Conservation (phyloP, 1,140 invertebrate species). For the Tenebrio molitor region DNA sequence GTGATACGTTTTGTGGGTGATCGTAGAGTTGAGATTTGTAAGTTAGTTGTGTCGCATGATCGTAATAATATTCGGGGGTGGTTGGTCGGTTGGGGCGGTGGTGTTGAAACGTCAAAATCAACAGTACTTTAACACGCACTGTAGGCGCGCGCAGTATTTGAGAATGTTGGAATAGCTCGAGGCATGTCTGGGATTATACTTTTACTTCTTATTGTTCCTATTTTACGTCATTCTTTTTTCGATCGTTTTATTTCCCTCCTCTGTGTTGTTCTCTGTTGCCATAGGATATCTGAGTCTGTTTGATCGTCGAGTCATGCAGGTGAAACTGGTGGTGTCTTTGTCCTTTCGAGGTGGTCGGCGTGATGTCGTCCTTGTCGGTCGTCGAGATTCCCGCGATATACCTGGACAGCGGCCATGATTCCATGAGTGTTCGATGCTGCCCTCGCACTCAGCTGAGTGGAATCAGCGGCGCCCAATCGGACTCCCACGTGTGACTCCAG, state of each 20-base stretch:
- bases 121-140: conserved; percentile 31
- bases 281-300: conserved; percentile 48
- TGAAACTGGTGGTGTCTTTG: conserved; percentile 49
- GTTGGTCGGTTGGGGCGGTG: background rate
- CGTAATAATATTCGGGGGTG: conserved; percentile 24
- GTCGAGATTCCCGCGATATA: conserved; percentile 41
- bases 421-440: conserved; percentile 50
- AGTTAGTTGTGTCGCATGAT: too few relatives aligned
- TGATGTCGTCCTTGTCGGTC: background rate
- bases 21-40: too few relatives aligned
- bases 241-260: conserved; percentile 55
- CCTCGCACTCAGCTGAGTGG: conserved; percentile 53
- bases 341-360: background rate
- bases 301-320: conserved; percentile 52
- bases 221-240: conserved; percentile 60
- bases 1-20: background rate
- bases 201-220: conserved; percentile 61
- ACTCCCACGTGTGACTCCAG: conserved; percentile 50
- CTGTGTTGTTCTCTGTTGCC: conserved; percentile 45
- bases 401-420: conserved; percentile 55
- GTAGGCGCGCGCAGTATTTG: conserved; percentile 46
- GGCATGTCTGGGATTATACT: conserved; percentile 60
- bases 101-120: conserved; percentile 28
- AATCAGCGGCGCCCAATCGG: conserved; percentile 40
- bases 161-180: conserved; percentile 57